Base-by-base conservation (phyloP, 2,888 invertebrate genomes). In the Cryptocheilus praepositus region DNA sequence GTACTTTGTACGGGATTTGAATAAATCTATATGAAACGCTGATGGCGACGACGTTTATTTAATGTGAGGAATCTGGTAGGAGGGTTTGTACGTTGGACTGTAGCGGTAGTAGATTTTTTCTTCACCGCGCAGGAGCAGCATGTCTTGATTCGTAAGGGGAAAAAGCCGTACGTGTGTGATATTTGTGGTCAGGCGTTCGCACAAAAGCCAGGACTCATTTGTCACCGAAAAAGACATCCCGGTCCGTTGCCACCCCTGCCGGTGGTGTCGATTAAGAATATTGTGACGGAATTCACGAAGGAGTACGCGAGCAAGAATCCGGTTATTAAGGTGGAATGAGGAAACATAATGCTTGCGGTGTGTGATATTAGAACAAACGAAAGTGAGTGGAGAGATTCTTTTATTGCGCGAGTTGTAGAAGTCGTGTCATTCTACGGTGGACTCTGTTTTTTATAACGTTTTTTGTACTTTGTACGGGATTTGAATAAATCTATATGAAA, bases 111-210 rank as follows among this genome's bases (percentile, higher is more conserved):
- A n/a, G n/a, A n/a, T n/a, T n/a, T n/a, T n/a, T n/a, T n/a, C n/a
- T n/a, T n/a, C n/a, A 78, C 82, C 0, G 77, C 82, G 7, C 81
- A 80, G 64, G 78, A 83, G 52, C 85, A 85, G 16, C 85, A 84
- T 52, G 72, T 84, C 13, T 67, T 85, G 0, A 83, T 82, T 28
- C 85, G 85, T 28, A 84, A 83, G 0, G 85, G 84, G 0, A 81
- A 81, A 46, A 74, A 78, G 45, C 83, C 84, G 0, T 85, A 83
- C 58, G 55, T 77, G 21, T 85, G 85, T 58, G 84, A 85, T 46
- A 82, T 85, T 51, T 85, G 85, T 18, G 83, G 81, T 0, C 80
- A 81, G 25, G 67, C 84, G 1, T 84, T 84, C 36, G 81, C 81
- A 0, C 85, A 84, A 59, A 85, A 83, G 36, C 83, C 85, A 2